phyloP scores from a whole-genome alignment of 2,113 vertebrate species.

The Azemiops feae region DNA sequence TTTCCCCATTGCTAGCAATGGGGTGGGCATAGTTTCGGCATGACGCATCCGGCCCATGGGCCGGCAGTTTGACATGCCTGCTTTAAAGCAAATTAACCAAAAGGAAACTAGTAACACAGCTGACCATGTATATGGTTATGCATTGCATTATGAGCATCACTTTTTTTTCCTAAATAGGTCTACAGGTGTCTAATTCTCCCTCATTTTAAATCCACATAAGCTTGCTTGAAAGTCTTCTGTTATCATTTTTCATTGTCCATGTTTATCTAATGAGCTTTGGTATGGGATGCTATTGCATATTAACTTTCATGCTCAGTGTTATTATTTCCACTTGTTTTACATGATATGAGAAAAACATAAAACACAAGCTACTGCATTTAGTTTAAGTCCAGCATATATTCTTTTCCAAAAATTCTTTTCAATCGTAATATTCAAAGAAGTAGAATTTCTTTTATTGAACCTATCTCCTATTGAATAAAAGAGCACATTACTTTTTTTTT shows the following conservation, averaged over 20 bases:
- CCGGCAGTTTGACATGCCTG: too few species aligned
- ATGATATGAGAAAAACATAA: not conserved
- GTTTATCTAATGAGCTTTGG: not conserved
- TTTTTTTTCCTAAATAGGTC: too few species aligned
- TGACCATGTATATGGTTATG: not conserved
- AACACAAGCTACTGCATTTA: not conserved
- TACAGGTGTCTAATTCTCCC: not conserved
- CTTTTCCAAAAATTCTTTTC: not conserved
- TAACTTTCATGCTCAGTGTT: not conserved
- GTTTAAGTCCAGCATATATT: constrained; percentile 4
- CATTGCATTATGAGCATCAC: not conserved
- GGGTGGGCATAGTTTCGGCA: too few species aligned
- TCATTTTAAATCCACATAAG: not conserved
- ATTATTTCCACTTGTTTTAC: not conserved
- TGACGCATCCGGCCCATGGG: too few species aligned
- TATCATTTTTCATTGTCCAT: not conserved
- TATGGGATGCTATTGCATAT: not conserved
- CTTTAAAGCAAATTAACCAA: not conserved
- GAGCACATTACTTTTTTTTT: not conserved
- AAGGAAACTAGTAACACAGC: not conserved
- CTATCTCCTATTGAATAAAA: not conserved
- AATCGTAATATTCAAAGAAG: not conserved
- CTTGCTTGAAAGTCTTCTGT: not conserved
- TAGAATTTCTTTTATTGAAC: not conserved
- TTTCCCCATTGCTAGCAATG: too few species aligned